Base-by-base conservation (phyloP, 2,888 invertebrate species). In the Hypolimnas misippus region DNA sequence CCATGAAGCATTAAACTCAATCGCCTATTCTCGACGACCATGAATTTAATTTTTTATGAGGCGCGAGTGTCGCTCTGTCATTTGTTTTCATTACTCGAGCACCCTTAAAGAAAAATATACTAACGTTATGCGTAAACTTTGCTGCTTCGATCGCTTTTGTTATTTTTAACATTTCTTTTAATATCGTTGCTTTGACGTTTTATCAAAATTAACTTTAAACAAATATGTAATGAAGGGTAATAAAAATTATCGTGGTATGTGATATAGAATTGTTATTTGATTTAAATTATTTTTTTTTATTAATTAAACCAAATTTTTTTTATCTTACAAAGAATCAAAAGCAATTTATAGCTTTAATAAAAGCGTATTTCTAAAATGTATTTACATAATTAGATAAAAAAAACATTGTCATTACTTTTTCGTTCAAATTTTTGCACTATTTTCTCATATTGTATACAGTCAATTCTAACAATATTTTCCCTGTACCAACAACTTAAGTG, bases 31-130 rank as follows among this genome's bases (percentile, higher is more conserved):
- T 76, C 67, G 85, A 65, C 79, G 77, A 67, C 78, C 83, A 81
- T 89, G 83, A 89, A 87, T 87, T 87, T 77, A 81, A 78, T 87
- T 84, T 89, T 90, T 89, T 89, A 91, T 84, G 82, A 72, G 79
- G 75, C 81, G 73, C 86, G 82, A 82, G 85, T 84, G 84, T 79
- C 73, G 62, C 69, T 63, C 68, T 86, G 88, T 87, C 89, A 84
- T 91, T 89, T 90, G 87, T 91, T 89, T 91, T 88, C 89, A 89
- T 90, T 90, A 89, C 69, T 21, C 68, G 73, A 73, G 76, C 79
- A 82, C 83, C 83, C 80, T 77, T 70, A 70, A 70, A 78, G 80
- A 82, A 63, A 64, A 62, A 44, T 66, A 49, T 57, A 38, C 8
- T 29, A 29, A 16, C 51, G 16, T n/a, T n/a, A 38, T 25, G 25